phyloP scores from a whole-genome alignment of 1,140 invertebrate genomes.

The Brachionus angularis region DNA sequence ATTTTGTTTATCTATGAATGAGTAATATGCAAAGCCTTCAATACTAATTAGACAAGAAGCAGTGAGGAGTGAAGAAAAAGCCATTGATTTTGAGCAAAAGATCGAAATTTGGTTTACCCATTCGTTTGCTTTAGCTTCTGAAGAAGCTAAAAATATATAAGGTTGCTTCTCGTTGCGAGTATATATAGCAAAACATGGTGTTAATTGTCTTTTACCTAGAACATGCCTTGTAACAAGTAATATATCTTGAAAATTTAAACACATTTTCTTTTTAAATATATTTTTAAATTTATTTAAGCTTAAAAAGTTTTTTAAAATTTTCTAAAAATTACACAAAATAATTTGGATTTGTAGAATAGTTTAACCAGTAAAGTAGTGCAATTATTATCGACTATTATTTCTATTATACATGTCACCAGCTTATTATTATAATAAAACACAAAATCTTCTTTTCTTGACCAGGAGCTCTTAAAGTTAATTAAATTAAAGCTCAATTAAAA shows the following conservation, averaged over 20 bases:
- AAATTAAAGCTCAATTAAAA: too few species aligned
- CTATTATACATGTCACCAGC: background rate
- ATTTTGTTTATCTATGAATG: background rate
- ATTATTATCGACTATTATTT: background rate
- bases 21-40: slow-evolving; percentile 27
- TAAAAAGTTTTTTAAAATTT: background rate
- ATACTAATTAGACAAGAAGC: background rate
- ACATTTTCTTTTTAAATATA: background rate
- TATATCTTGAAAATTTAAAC: slow-evolving; percentile 12
- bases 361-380: too few species aligned
- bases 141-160: slow-evolving; percentile 14
- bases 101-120: slow-evolving; percentile 34
- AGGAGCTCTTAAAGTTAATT: too few species aligned
- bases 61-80: background rate
- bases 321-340: too few species aligned
- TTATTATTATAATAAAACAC: background rate
- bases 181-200: slow-evolving; percentile 12
- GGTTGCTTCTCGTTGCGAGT: background rate
- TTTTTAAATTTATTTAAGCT: background rate
- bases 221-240: slow-evolving; percentile 1
- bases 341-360: too few species aligned
- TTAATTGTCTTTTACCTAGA: background rate
- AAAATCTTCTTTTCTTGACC: background rate
- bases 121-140: background rate
- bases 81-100: slow-evolving; percentile 6